Percentiles rank a stretch among this genome's conserved stretches.
Conservation (phyloP, 2,113 vertebrate species). For the Tragelaphus imberbis region DNA sequence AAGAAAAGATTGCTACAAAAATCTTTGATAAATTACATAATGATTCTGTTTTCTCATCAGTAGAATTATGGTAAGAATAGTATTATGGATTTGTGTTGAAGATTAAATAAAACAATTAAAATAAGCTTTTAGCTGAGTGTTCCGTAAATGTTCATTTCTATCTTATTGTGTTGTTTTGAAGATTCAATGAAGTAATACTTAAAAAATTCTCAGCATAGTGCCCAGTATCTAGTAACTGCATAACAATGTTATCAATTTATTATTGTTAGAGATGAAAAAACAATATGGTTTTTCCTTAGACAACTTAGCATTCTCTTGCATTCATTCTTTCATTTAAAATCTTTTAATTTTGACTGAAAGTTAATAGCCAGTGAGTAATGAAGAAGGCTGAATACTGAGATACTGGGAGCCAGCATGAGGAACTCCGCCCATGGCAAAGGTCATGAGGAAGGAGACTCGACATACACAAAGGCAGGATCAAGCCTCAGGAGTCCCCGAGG, state of each 20-base stretch:
- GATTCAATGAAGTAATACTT: not conserved
- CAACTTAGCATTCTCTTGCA: not conserved
- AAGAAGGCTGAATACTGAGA: not conserved
- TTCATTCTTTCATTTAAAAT: not conserved
- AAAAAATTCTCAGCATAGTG: not conserved
- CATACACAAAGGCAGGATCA: no score
- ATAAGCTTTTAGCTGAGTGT: not conserved
- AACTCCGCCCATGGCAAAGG: no score
- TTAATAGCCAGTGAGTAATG: not conserved
- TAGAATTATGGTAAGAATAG: not conserved
- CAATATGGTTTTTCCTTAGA: not conserved
- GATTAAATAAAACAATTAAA: constrained; percentile 7
- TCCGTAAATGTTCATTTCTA: not conserved
- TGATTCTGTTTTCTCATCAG: not conserved
- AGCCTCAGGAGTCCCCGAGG: no score
- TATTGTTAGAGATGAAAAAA: not conserved
- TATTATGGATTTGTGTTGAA: not conserved
- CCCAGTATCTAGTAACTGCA: not conserved
- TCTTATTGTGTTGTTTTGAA: not conserved
- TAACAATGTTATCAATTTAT: not conserved
- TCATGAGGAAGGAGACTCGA: no score
- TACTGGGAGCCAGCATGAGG: no score
- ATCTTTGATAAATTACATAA: not conserved
- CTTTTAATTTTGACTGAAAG: not conserved
- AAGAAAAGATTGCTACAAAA: not conserved